A percentile compares a stretch with the other conserved stretches of the same genome.
Conservation (phyloP, 2,888 invertebrate genomes). For the Macrosiphum euphorbiae region DNA sequence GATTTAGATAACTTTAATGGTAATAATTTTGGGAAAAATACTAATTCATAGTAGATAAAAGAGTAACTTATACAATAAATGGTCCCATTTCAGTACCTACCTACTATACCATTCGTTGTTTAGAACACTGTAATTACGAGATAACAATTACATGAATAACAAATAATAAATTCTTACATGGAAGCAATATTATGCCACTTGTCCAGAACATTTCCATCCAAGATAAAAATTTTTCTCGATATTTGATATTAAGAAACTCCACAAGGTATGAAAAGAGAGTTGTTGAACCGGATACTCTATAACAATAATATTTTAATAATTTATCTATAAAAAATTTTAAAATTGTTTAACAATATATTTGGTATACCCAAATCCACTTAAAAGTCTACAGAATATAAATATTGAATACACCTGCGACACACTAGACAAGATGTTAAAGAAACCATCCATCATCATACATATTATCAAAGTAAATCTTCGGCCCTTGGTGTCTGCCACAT, state of each 20-base stretch:
- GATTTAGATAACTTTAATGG: neutral
- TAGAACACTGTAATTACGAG: neutral
- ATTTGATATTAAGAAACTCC: constrained; percentile 84
- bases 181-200: constrained; percentile 80
- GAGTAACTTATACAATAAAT: neutral
- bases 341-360: constrained; percentile 70
- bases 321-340: neutral
- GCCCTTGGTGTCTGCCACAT: constrained; percentile 86
- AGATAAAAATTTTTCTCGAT: constrained; percentile 84
- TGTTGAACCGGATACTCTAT: constrained; percentile 74
- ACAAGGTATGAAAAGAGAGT: constrained; percentile 81
- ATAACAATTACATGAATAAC: neutral
- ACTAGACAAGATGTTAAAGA: constrained; percentile 81
- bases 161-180: constrained; percentile 73
- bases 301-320: neutral
- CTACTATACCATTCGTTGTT: neutral
- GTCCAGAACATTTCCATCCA: constrained; percentile 92
- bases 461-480: constrained; percentile 81
- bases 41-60: too few relatives aligned
- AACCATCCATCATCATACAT: constrained; percentile 80
- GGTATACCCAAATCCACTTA: constrained; percentile 83
- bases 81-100: neutral
- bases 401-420: constrained; percentile 80
- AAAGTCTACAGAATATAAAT: constrained; percentile 80
- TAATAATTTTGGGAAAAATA: neutral